Conservation (phyloP, 2,113 vertebrate species). For the Choloepus hoffmanni region DNA sequence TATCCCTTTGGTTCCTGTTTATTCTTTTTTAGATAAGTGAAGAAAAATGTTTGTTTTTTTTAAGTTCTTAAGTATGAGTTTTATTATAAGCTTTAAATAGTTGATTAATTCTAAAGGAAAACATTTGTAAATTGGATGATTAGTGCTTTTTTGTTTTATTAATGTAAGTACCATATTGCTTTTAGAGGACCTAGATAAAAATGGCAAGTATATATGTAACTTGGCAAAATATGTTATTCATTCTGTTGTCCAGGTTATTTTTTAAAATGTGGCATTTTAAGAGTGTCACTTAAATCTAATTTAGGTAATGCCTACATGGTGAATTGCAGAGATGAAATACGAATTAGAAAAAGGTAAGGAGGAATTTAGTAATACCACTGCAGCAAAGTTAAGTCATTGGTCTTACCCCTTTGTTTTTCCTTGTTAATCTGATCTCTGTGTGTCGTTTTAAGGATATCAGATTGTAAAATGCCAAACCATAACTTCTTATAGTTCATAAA, state of each 20-base stretch:
- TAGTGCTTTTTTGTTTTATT: neutral
- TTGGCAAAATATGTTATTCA: constrained; percentile 32
- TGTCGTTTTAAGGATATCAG: constrained; percentile 51
- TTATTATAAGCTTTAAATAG: constrained; percentile 53
- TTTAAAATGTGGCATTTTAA: constrained; percentile 42
- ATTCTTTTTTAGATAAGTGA: constrained; percentile 56
- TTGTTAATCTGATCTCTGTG: constrained; percentile 51
- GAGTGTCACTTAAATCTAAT: constrained; percentile 50
- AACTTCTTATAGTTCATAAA: constrained; percentile 55
- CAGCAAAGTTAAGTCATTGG: constrained; percentile 20
- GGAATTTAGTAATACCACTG: neutral
- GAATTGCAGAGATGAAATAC: constrained; percentile 14
- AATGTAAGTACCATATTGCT: neutral
- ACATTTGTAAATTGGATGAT: constrained; percentile 40
- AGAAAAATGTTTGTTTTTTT: constrained; percentile 9
- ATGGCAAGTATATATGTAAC: neutral
- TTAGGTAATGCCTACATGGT: constrained; percentile 45
- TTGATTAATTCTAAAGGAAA: neutral
- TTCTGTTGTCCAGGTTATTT: constrained; percentile 15
- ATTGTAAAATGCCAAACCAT: constrained; percentile 52
- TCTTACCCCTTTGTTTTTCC: constrained; percentile 49
- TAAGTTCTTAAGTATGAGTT: constrained; percentile 53
- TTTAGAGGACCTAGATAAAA: constrained; percentile 33
- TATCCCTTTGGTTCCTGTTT: constrained; percentile 6
- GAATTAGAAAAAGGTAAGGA: constrained; percentile 48